Evolutionary conservation across 1,140 invertebrate species (phyloP), one percentile per base, ranked within the genome.

Genomic region (Coptotermes formosanus): DNA sequence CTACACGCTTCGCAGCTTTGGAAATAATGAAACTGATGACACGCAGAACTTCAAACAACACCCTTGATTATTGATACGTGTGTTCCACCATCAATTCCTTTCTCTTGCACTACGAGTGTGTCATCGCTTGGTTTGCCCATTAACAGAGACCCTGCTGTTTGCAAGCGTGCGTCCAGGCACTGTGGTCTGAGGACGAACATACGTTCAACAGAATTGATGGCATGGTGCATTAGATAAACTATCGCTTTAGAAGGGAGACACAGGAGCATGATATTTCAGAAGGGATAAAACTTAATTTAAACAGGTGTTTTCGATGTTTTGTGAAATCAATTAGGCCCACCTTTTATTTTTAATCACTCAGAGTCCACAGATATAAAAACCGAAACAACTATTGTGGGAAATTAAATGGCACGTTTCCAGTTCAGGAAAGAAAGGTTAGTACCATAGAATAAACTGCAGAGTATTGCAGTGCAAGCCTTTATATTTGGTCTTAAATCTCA

Each of bases 21-120:
- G n/a, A 30, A 75, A n/a, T n/a, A 75, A n/a, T 25, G n/a, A 8
- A 25, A 25, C 64, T 30, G 25, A 30, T 75, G 64, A 75, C 64
- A 25, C 25, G 64, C 64, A 75, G 64, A 75, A 75, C 64, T 75
- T 55, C 25, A 75, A 75, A 75, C 64, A 75, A 75, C 64, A 75
- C 64, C n/a, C 64, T 30, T 30, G 64, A n/a, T 25, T 75, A 75
- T 30, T 75, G 64, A 30, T n/a, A 30, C 64, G 9, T 55, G 52
- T 55, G 52, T 55, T 55, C 16, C 14, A 4, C 14, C 1, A 55
- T 55, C 52, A 55, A 19, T 55, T 21, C 52, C 21, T 21, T 55
- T 55, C 52, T 55, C 52, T 55, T 55, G 19, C 52, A 55, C 3
- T 55, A 55, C 52, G 19, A 16, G 52, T 55, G 12, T 55, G 52